phyloP scores from a whole-genome alignment of 2,113 vertebrate species.

The Hippocampus barbouri region DNA sequence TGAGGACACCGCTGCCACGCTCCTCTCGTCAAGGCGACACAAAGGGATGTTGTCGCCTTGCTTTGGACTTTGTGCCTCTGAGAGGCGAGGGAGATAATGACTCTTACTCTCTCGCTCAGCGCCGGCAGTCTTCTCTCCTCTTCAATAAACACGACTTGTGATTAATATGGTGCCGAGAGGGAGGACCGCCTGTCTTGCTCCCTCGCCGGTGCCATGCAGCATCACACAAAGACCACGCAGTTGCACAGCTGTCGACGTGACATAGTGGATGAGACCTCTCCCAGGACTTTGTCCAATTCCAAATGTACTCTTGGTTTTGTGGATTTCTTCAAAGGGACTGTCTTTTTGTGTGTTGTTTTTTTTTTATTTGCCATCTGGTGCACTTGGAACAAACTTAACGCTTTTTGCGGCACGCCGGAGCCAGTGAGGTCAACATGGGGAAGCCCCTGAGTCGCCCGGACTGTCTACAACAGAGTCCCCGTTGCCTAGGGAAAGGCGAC shows the following conservation, averaged over 20 bases:
- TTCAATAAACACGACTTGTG: conserved; percentile 59
- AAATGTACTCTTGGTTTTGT: conserved; percentile 39
- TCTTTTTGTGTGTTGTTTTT: conserved; percentile 18
- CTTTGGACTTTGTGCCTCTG: conserved; percentile 48
- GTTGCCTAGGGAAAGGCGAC: conserved; percentile 93
- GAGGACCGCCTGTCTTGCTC: conserved; percentile 40
- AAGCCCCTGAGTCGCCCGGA: conserved; percentile 97
- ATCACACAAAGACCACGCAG: conserved; percentile 47
- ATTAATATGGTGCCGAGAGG: conserved; percentile 68
- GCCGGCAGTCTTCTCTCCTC: conserved; percentile 43
- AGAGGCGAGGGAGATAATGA: conserved; percentile 34
- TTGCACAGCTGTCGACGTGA: conserved; percentile 61
- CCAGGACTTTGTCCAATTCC: conserved; percentile 27
- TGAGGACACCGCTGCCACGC: background rate
- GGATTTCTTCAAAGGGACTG: conserved; percentile 20
- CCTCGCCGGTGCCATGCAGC: conserved; percentile 50
- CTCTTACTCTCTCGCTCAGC: conserved; percentile 25
- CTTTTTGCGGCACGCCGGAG: conserved; percentile 11
- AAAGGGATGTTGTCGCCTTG: conserved; percentile 52
- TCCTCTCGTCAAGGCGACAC: conserved; percentile 37
- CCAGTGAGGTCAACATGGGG: conserved; percentile 76
- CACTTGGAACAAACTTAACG: conserved; percentile 23
- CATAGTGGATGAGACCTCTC: conserved; percentile 44
- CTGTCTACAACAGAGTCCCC: conserved; percentile 93
- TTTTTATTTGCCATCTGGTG: conserved; percentile 21